These are phyloP conservation scores for Dicycla oo DNA, from an alignment of 2,888 invertebrate genomes.

Conservation along the genomic window DNA sequence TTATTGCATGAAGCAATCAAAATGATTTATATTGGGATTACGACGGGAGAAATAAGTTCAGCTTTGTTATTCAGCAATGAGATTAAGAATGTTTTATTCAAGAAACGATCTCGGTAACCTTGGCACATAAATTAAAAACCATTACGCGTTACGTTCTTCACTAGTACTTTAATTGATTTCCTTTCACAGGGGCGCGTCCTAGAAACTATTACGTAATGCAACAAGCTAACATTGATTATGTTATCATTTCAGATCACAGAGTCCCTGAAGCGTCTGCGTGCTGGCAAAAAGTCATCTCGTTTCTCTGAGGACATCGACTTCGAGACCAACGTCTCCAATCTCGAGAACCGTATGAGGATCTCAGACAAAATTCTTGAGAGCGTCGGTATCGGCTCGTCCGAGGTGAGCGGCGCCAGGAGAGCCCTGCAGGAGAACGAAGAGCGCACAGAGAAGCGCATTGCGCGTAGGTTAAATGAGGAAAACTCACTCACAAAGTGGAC, in stretches of 20 bases:
- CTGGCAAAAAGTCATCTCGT: slow-evolving; percentile 90
- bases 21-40: slow-evolving; percentile 37
- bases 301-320: slow-evolving; percentile 92
- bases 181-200: slow-evolving; percentile 4
- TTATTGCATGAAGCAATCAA: slow-evolving; percentile 52
- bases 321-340: slow-evolving; percentile 90
- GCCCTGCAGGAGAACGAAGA: slow-evolving; percentile 87
- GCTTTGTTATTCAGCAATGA: slow-evolving; percentile 29
- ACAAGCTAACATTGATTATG: slow-evolving; percentile 26
- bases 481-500: slow-evolving; percentile 91
- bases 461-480: slow-evolving; percentile 84
- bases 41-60: slow-evolving; percentile 8
- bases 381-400: slow-evolving; percentile 91
- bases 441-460: slow-evolving; percentile 86
- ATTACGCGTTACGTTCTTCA: slow-evolving; percentile 5
- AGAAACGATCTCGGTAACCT: slow-evolving; percentile 34
- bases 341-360: slow-evolving; percentile 90
- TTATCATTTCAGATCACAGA: slow-evolving; percentile 89
- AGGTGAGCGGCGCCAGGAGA: slow-evolving; percentile 86
- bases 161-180: slow-evolving; percentile 6
- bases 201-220: slow-evolving; percentile 13
- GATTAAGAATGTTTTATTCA: slow-evolving; percentile 40
- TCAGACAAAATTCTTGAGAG: slow-evolving; percentile 92
- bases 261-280: slow-evolving; percentile 91
- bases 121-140: slow-evolving; percentile 23